A percentile compares a stretch with the other conserved stretches of the same genome.
phyloP scores from a whole-genome alignment of 2,888 invertebrate genomes.

The Lycaena phlaeas region DNA sequence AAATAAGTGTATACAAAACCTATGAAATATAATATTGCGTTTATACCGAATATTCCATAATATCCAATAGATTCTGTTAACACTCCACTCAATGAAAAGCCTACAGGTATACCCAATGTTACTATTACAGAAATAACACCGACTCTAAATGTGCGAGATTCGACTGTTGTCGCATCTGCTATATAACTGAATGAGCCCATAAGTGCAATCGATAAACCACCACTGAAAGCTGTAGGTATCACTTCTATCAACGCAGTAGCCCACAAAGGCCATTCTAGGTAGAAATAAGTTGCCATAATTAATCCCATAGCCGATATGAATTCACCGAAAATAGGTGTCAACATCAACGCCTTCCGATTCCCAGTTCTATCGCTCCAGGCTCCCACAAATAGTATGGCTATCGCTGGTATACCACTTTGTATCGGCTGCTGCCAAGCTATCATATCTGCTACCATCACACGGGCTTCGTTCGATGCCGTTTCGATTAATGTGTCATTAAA shows the following conservation, averaged over 20 bases:
- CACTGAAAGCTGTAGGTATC: slow-evolving; percentile 70
- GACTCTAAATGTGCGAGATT: slow-evolving; percentile 74
- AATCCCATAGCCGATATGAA: slow-evolving; percentile 62
- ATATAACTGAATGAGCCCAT: slow-evolving; percentile 76
- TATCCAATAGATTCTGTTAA: slow-evolving; percentile 56
- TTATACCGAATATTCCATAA: slow-evolving; percentile 54
- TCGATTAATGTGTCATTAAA: slow-evolving; percentile 35
- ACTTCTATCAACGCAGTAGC: slow-evolving; percentile 67
- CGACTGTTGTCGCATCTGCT: slow-evolving; percentile 71
- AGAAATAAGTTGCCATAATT: slow-evolving; percentile 66
- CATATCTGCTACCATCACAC: slow-evolving; percentile 62
- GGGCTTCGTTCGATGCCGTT: slow-evolving; percentile 45
- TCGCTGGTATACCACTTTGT: slow-evolving; percentile 68
- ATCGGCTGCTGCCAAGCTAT: slow-evolving; percentile 68
- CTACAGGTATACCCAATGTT: slow-evolving; percentile 62
- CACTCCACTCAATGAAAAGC: slow-evolving; percentile 64
- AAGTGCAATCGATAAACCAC: slow-evolving; percentile 69
- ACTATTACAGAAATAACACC: slow-evolving; percentile 72
- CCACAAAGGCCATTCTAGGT: slow-evolving; percentile 71
- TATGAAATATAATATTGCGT: slow-evolving; percentile 36
- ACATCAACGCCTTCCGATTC: slow-evolving; percentile 70
- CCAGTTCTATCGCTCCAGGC: slow-evolving; percentile 76
- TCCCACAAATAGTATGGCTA: slow-evolving; percentile 72
- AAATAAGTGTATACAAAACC: slow-evolving; percentile 48
- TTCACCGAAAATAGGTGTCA: slow-evolving; percentile 71